phyloP scores from a whole-genome alignment of 30 jellyfish, hydroid and myxozoan species.

The Turritopsis dohrnii region DNA sequence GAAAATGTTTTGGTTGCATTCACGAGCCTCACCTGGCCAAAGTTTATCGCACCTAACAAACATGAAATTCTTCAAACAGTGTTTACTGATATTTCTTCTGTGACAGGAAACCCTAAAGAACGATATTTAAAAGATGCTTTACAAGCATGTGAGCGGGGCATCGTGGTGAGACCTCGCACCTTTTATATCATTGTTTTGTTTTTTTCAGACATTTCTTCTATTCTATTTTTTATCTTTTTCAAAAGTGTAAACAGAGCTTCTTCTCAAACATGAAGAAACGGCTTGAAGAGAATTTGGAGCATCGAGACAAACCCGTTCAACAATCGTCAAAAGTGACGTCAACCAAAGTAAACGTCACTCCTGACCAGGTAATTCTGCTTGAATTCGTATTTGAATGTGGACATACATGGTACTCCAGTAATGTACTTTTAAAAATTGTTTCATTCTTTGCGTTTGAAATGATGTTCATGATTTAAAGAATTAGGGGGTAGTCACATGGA shows the following conservation, averaged over 20 bases:
- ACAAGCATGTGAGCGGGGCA: background rate
- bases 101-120: conserved; percentile 50
- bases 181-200: too few relatives aligned
- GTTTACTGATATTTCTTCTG: conserved; percentile 47
- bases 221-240: too few relatives aligned
- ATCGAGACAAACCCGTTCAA: background rate
- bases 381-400: too few relatives aligned
- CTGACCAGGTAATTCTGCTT: background rate
- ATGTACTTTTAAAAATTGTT: too few relatives aligned
- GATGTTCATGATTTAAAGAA: too few relatives aligned
- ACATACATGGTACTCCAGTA: too few relatives aligned
- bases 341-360: background rate
- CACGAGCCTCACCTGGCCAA: conserved; percentile 28
- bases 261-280: background rate
- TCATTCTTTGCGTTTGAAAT: too few relatives aligned
- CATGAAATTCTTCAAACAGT: conserved; percentile 16
- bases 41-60: conserved; percentile 10
- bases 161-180: background rate
- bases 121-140: conserved; percentile 29
- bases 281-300: background rate
- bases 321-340: background rate
- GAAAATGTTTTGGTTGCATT: conserved; percentile 15
- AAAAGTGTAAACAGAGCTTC: background rate
- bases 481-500: too few relatives aligned
- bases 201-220: background rate